Percentiles rank a stretch among this genome's conserved stretches.
These are phyloP conservation scores for Gerris buenoi DNA, from an alignment of 1,140 invertebrate species.

Conservation along the genomic window DNA sequence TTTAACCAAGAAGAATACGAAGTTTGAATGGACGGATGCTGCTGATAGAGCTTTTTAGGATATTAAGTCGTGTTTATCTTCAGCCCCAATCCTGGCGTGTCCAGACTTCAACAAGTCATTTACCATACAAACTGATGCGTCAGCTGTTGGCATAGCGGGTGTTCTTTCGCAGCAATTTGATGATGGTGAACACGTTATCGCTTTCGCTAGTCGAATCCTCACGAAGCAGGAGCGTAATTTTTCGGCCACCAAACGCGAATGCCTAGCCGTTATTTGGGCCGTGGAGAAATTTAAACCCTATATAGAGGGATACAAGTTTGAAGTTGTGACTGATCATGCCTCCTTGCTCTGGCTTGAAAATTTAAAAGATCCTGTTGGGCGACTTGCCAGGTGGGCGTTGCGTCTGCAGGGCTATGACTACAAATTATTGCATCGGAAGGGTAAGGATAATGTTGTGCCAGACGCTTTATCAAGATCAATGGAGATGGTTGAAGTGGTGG, in stretches of 20 bases:
- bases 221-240: slow-evolving; percentile 30
- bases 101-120: slow-evolving; percentile 22
- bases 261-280: slow-evolving; percentile 29
- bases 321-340: slow-evolving; percentile 29
- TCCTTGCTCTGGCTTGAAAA: slow-evolving; percentile 27
- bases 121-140: slow-evolving; percentile 24
- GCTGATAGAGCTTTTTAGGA: slow-evolving; percentile 17
- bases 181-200: slow-evolving; percentile 23
- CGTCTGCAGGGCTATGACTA: no score
- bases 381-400: no score
- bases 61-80: slow-evolving; percentile 19
- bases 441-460: no score
- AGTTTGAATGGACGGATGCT: slow-evolving; percentile 11
- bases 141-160: slow-evolving; percentile 21
- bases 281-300: slow-evolving; percentile 27
- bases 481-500: no score
- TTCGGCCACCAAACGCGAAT: slow-evolving; percentile 32
- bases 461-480: no score
- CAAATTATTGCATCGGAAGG: no score
- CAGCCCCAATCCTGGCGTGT: slow-evolving; percentile 18
- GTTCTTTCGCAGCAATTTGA: slow-evolving; percentile 23
- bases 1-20: slow-evolving; percentile 21
- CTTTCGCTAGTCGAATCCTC: slow-evolving; percentile 31
- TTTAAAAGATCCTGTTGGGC: no score
- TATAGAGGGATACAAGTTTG: slow-evolving; percentile 27